phyloP scores from a whole-genome alignment of 2,888 invertebrate genomes.

The Plusia festucae region DNA sequence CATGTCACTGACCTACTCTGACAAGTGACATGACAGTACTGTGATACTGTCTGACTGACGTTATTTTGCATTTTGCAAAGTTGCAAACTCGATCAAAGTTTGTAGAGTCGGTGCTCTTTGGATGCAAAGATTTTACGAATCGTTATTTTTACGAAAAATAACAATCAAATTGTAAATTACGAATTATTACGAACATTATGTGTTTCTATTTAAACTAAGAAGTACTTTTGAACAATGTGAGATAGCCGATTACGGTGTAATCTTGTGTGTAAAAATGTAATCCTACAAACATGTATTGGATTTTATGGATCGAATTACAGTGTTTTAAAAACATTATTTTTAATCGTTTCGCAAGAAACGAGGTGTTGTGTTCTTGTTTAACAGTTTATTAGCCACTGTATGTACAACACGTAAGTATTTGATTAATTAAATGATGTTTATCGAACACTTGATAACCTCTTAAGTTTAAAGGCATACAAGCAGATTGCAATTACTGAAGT shows the following conservation, averaged over 20 bases:
- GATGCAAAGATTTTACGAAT: constrained; percentile 22
- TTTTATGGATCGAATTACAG: constrained; percentile 43
- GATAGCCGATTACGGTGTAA: neutral
- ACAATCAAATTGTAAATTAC: constrained; percentile 18
- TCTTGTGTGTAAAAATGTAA: constrained; percentile 11
- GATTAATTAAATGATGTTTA: neutral
- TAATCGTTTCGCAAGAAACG: constrained; percentile 28
- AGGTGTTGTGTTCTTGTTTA: constrained; percentile 32
- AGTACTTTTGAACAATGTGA: neutral
- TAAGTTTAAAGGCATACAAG: neutral
- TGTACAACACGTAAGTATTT: constrained; percentile 32
- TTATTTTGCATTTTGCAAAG: constrained; percentile 11
- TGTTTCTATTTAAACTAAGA: neutral
- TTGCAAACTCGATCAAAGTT: constrained; percentile 12
- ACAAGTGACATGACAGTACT: too few relatives aligned
- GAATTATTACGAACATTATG: constrained; percentile 8
- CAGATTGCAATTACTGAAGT: neutral
- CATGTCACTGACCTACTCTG: too few relatives aligned
- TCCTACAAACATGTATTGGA: constrained; percentile 24
- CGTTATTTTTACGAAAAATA: constrained; percentile 26
- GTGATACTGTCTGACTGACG: too few relatives aligned
- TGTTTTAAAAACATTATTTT: constrained; percentile 28
- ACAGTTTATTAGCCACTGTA: constrained; percentile 6
- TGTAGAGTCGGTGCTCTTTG: constrained; percentile 3
- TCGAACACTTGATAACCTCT: neutral